phyloP scores from a whole-genome alignment of 2,888 invertebrate species.

The Eledone cirrhosa region DNA sequence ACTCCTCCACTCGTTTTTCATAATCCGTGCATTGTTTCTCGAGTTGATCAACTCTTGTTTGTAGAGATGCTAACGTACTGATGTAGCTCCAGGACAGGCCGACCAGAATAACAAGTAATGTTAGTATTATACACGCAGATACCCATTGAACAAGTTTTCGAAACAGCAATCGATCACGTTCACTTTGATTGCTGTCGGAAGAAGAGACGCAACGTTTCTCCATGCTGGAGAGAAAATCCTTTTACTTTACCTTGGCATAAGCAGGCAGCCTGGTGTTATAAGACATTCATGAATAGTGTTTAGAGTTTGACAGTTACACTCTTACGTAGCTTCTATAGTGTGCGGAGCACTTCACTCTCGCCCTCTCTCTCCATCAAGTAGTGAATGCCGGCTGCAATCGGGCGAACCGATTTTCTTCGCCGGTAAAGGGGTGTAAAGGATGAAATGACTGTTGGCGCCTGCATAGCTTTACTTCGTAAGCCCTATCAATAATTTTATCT shows the following conservation, averaged over 20 bases:
- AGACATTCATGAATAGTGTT: neutral
- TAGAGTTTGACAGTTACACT: slow-evolving; percentile 7
- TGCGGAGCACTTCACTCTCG: neutral
- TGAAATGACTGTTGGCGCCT: neutral
- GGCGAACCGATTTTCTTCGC: slow-evolving; percentile 1
- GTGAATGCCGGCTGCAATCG: slow-evolving; percentile 16
- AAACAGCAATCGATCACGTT: neutral
- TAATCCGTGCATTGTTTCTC: slow-evolving; percentile 22
- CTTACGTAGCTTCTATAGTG: neutral
- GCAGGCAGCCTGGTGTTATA: neutral
- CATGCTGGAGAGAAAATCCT: slow-evolving; percentile 13
- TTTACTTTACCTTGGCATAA: slow-evolving; percentile 11
- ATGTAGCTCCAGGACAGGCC: slow-evolving; percentile 22
- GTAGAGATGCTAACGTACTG: slow-evolving; percentile 14
- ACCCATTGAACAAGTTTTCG: neutral
- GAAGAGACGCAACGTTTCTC: neutral
- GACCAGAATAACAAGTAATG: neutral
- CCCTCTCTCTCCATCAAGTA: slow-evolving; percentile 23
- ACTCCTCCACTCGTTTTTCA: neutral
- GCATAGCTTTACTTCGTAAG: slow-evolving; percentile 9
- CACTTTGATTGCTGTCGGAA: neutral
- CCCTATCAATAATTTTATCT: slow-evolving; percentile 3
- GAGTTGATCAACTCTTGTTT: neutral
- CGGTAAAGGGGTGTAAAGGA: slow-evolving; percentile 2
- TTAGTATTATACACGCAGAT: slow-evolving; percentile 6